phyloP scores from a whole-genome alignment of 1,140 invertebrate species.

The Phthorimaea operculella region DNA sequence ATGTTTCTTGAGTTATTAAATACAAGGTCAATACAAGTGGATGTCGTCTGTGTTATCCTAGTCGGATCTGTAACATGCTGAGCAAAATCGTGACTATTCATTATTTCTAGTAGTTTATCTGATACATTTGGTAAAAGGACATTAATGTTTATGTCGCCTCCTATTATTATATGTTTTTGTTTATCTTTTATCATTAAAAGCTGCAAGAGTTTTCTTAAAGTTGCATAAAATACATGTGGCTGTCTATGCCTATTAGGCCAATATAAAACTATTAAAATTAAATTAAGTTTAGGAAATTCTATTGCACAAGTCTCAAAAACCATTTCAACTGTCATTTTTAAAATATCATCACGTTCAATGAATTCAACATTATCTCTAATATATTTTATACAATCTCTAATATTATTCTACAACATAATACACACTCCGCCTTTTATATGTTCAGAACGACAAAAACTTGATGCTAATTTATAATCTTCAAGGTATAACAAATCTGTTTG shows the following conservation, averaged over 20 bases:
- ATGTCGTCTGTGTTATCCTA: background rate
- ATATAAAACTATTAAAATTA: constrained; percentile 1
- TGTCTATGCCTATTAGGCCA: background rate
- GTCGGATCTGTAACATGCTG: background rate
- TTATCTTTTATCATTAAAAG: background rate
- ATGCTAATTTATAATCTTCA: background rate
- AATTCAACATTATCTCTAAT: background rate
- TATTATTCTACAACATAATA: background rate
- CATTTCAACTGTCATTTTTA: background rate
- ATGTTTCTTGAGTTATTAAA: background rate
- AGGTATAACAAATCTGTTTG: background rate
- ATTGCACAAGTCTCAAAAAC: background rate
- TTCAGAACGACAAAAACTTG: background rate
- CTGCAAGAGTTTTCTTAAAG: background rate
- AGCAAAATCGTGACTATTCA: background rate
- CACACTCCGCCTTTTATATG: background rate
- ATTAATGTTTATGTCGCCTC: background rate
- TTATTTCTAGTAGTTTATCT: background rate
- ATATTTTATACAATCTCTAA: no score
- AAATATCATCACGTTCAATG: background rate
- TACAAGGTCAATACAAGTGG: background rate
- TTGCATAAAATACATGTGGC: background rate
- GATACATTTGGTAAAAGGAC: background rate
- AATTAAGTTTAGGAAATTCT: background rate
- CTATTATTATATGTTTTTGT: background rate